Percentiles rank a stretch among this genome's conserved stretches.
Evolutionary conservation across 2,113 vertebrate species (phyloP).

Genomic region (Tenebrosternarchus preto): DNA sequence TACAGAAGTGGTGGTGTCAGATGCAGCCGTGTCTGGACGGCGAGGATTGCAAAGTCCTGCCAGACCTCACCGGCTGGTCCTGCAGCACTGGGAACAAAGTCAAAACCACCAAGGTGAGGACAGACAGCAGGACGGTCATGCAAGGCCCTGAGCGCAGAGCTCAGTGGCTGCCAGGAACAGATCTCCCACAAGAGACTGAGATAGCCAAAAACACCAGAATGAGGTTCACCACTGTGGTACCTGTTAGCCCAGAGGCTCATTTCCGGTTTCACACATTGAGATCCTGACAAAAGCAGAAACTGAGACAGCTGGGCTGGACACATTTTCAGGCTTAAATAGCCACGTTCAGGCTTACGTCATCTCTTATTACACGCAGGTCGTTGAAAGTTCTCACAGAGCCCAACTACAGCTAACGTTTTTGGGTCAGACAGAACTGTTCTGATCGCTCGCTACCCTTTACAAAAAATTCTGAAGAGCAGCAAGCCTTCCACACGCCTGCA

Average conservation of each 20-base stretch:
- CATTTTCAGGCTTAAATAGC: background rate
- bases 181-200: too few species aligned
- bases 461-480: background rate
- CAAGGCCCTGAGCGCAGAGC: too few species aligned
- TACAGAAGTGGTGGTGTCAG: slow-evolving; percentile 98
- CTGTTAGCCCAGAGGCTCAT: too few species aligned
- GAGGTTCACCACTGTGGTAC: too few species aligned
- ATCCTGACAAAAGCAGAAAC: background rate
- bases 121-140: background rate
- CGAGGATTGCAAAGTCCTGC: slow-evolving; percentile 94
- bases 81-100: slow-evolving; percentile 99
- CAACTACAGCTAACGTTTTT: background rate
- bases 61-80: slow-evolving; percentile 96
- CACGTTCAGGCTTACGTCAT: background rate
- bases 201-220: too few species aligned
- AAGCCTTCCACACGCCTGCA: background rate
- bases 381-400: background rate
- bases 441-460: background rate
- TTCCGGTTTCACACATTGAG: background rate
- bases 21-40: slow-evolving; percentile 96
- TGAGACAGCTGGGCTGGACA: background rate
- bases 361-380: background rate
- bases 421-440: background rate
- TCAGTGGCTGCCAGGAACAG: too few species aligned
- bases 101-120: slow-evolving; percentile 97